These are phyloP conservation scores for Neodon shergylaensis DNA, from an alignment of 2,113 vertebrate species.

Conservation along the genomic window DNA sequence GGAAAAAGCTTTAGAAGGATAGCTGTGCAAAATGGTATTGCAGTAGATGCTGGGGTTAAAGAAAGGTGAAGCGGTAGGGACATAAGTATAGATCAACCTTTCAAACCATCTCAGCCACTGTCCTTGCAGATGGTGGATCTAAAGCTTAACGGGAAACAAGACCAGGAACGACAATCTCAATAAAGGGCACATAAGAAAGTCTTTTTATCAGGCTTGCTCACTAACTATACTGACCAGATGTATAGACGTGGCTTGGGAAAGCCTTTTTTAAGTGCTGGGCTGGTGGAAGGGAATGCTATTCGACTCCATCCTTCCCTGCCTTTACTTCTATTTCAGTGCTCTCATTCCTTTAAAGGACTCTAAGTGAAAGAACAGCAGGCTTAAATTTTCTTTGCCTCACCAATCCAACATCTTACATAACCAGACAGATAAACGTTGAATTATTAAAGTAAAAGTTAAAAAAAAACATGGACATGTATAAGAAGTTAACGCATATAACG, in stretches of 20 bases:
- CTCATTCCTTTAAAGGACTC: not conserved
- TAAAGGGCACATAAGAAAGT: not conserved
- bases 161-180: not conserved
- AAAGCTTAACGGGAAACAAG: not conserved
- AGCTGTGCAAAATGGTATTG: not conserved
- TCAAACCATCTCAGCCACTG: not conserved
- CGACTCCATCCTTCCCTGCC: not conserved
- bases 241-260: not conserved
- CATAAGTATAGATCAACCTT: not conserved
- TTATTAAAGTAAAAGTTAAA: not conserved
- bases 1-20: not conserved
- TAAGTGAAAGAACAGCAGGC: not conserved
- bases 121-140: not conserved
- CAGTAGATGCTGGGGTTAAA: not conserved
- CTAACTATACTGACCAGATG: too few species aligned
- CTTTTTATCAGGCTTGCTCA: not conserved
- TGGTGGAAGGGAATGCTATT: not conserved
- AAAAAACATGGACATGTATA: not conserved
- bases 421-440: not conserved
- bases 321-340: not conserved
- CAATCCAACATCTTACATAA: not conserved
- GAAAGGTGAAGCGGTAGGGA: not conserved
- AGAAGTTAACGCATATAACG: not conserved
- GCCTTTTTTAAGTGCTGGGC: not conserved
- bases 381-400: not conserved